A percentile compares a stretch with the other conserved stretches of the same genome.
Conservation (phyloP, 1,140 invertebrate genomes). For the Saccostrea cuccullata region DNA sequence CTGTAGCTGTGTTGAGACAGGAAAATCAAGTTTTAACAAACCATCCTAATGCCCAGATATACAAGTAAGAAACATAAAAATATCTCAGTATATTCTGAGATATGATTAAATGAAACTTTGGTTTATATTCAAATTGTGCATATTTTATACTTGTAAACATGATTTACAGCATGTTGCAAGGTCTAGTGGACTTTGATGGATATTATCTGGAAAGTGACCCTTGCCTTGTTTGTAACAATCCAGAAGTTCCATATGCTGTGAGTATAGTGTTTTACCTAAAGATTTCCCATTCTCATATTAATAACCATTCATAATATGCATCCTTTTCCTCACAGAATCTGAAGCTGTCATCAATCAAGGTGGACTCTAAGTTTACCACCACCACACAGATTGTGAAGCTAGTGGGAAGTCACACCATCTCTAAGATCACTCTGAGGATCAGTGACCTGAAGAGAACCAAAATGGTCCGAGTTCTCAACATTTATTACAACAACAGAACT, state of each 20-base stretch:
- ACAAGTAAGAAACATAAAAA: slow-evolving; percentile 83
- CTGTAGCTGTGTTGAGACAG: slow-evolving; percentile 89
- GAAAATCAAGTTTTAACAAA: slow-evolving; percentile 93
- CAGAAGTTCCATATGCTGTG: slow-evolving; percentile 93
- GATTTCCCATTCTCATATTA: neutral
- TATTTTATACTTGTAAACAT: neutral
- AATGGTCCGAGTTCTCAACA: slow-evolving; percentile 96
- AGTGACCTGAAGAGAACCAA: slow-evolving; percentile 97
- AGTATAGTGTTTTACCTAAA: slow-evolving; percentile 42
- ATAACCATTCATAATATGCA: neutral
- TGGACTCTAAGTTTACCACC: slow-evolving; percentile 98
- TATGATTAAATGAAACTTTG: too few species aligned
- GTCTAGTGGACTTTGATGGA: slow-evolving; percentile 96
- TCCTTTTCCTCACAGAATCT: slow-evolving; percentile 80
- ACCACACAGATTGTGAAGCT: slow-evolving; percentile 98
- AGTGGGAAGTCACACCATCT: slow-evolving; percentile 94
- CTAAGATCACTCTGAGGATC: slow-evolving; percentile 94
- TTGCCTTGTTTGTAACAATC: slow-evolving; percentile 97
- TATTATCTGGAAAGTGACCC: slow-evolving; percentile 98
- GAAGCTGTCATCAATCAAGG: slow-evolving; percentile 95
- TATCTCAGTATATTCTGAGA: too few species aligned
- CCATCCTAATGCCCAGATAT: slow-evolving; percentile 96
- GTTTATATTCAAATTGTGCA: neutral
- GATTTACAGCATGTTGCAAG: slow-evolving; percentile 84
- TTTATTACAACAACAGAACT: slow-evolving; percentile 97